phyloP scores from a whole-genome alignment of 2,113 vertebrate species.

The Tyrannus savana region DNA sequence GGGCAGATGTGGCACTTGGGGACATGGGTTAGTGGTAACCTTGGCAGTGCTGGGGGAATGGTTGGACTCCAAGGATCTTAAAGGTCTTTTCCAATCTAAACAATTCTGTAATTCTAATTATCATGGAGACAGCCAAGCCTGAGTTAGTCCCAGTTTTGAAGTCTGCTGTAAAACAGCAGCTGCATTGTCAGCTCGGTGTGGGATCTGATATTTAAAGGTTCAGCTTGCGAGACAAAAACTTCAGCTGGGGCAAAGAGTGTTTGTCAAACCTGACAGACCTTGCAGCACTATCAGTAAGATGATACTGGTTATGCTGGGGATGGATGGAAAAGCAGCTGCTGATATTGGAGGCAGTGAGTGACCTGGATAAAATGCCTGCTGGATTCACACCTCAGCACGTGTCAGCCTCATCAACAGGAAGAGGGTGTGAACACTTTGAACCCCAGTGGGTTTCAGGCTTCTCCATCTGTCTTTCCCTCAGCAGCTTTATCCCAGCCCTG shows the following conservation, averaged over 20 bases:
- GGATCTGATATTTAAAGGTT: neutral
- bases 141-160: neutral
- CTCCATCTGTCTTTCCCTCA: neutral
- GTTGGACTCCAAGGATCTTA: neutral
- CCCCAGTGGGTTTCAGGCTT: neutral
- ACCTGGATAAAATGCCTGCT: neutral
- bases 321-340: neutral
- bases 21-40: neutral
- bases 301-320: neutral
- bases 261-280: neutral
- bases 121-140: neutral
- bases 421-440: neutral
- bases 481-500: neutral
- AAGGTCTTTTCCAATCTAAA: neutral
- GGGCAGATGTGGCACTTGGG: neutral
- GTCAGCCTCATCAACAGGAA: neutral
- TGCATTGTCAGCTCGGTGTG: neutral
- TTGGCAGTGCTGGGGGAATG: neutral
- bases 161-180: neutral
- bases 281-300: neutral
- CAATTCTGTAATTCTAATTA: neutral
- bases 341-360: neutral
- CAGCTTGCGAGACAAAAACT: neutral
- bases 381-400: neutral
- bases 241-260: neutral